Conservation (phyloP, 2,797 vertebrate genomes). For the Coreius guichenoti region DNA sequence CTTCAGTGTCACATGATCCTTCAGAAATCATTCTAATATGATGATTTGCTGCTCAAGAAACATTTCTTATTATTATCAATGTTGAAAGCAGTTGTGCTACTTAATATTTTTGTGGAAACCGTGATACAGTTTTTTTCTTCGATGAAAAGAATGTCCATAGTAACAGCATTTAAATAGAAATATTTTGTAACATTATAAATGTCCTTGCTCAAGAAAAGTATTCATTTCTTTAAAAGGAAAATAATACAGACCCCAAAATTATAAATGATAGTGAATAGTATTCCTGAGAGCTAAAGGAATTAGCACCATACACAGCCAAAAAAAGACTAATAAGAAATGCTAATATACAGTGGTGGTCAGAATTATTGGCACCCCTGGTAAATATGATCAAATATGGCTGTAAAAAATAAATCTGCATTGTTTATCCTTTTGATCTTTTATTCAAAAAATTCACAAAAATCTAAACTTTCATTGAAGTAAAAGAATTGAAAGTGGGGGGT, state of each 20-base stretch:
- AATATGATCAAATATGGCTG: too few relatives aligned
- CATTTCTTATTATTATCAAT: neutral
- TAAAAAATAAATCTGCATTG: too few relatives aligned
- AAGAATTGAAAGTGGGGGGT: too few relatives aligned
- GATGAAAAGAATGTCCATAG: neutral
- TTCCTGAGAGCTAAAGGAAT: neutral
- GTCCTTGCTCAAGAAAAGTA: too few relatives aligned
- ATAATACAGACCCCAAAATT: neutral
- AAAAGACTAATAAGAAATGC: neutral
- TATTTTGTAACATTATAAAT: neutral
- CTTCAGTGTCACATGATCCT: neutral
- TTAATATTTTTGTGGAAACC: neutral
- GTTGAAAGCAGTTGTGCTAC: neutral
- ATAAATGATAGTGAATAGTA: neutral
- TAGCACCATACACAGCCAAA: neutral
- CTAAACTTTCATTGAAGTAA: too few relatives aligned
- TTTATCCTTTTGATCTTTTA: too few relatives aligned
- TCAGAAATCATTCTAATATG: neutral
- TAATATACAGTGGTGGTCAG: too few relatives aligned
- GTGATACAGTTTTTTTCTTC: too few relatives aligned
- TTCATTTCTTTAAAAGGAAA: neutral
- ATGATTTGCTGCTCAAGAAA: neutral
- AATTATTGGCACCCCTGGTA: too few relatives aligned
- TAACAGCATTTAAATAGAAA: neutral
- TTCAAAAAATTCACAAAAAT: too few relatives aligned